phyloP scores from a whole-genome alignment of 2,888 invertebrate species.

The Tigriopus californicus region DNA sequence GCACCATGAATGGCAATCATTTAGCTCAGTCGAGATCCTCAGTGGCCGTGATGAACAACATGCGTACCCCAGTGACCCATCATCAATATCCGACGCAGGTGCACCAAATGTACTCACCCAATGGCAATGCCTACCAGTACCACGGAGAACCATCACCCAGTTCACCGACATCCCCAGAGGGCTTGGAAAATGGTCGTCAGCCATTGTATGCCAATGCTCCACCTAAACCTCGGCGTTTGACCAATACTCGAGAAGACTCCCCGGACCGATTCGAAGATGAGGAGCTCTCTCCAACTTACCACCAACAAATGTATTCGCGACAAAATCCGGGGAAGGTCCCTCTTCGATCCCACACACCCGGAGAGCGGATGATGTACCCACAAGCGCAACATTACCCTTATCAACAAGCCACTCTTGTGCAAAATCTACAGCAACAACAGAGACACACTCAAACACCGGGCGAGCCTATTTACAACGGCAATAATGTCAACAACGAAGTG shows the following conservation, averaged over 20 bases:
- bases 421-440: not conserved
- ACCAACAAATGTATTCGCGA: not conserved
- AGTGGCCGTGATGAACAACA: too few relatives aligned
- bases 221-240: constrained; percentile 62
- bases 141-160: not conserved
- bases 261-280: constrained; percentile 21
- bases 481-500: not conserved
- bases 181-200: constrained; percentile 29
- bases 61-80: not conserved
- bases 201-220: constrained; percentile 76
- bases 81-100: constrained; percentile 7
- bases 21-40: too few relatives aligned
- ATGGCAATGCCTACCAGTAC: constrained; percentile 7
- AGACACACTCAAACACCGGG: not conserved
- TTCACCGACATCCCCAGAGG: not conserved
- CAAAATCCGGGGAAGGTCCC: too few relatives aligned
- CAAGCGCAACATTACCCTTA: not conserved
- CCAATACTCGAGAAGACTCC: constrained; percentile 34
- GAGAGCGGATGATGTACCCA: too few relatives aligned
- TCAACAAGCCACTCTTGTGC: not conserved
- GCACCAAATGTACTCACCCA: constrained; percentile 9
- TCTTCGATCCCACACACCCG: too few relatives aligned
- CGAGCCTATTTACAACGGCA: not conserved
- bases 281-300: not conserved
- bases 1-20: too few relatives aligned